Evolutionary conservation across 2,797 vertebrate genomes (phyloP).

Genomic region (Xiphophorus birchmanni): DNA sequence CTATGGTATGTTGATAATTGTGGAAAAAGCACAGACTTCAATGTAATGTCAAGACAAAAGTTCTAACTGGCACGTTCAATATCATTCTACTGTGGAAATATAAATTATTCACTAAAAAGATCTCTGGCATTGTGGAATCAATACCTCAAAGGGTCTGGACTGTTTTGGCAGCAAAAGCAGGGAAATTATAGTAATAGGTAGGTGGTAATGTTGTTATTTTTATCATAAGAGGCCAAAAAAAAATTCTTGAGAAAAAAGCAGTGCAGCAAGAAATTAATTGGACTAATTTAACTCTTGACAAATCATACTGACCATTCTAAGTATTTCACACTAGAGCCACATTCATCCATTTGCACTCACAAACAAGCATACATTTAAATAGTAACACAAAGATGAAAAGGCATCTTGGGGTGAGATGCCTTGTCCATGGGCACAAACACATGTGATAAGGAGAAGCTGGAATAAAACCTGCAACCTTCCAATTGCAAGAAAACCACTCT

Average conservation of each 20-base stretch:
- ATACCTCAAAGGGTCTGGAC: not conserved
- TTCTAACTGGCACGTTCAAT: not conserved
- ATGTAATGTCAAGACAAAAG: not conserved
- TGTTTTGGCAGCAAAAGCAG: not conserved
- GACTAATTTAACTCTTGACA: not conserved
- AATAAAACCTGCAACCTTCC: not conserved
- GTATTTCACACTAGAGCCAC: not conserved
- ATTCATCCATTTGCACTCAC: not conserved
- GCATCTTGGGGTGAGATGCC: no score
- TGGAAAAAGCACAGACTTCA: not conserved
- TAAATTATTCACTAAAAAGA: not conserved
- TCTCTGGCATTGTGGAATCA: not conserved
- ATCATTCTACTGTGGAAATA: not conserved
- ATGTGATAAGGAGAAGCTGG: not conserved
- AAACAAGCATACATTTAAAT: not conserved
- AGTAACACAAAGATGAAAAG: no score
- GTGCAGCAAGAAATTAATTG: conserved; percentile 29
- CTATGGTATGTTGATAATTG: not conserved
- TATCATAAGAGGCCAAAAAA: conserved; percentile 27
- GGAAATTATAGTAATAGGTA: not conserved
- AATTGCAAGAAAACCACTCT: not conserved
- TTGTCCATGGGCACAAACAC: no score
- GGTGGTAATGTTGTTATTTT: not conserved
- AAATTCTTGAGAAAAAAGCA: conserved; percentile 46
- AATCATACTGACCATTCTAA: not conserved